Percentiles rank a stretch among this genome's conserved stretches.
Conservation (phyloP, 2,888 invertebrate genomes). For the Aleiodes alternator region DNA sequence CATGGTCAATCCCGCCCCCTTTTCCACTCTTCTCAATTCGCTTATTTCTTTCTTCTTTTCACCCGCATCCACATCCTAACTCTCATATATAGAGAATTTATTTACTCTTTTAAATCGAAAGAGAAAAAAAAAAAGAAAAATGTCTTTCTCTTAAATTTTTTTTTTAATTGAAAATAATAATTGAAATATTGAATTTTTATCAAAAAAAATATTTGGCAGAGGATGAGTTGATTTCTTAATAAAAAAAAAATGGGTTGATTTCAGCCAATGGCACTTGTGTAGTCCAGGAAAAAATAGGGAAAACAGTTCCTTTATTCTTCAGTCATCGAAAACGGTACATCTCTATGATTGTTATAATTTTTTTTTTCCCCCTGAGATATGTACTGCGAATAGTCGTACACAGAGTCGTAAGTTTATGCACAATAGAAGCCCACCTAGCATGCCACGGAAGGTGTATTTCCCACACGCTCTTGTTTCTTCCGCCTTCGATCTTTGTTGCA, state of each 20-base stretch:
- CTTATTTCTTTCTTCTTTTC: slow-evolving; percentile 34
- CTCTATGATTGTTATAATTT: slow-evolving; percentile 19
- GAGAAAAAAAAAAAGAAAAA: background rate
- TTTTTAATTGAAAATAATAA: background rate
- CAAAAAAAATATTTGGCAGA: background rate
- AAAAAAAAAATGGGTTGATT: no score
- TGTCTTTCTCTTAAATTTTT: background rate
- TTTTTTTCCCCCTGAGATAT: slow-evolving; percentile 8
- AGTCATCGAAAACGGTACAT: slow-evolving; percentile 10
- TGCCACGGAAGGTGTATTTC: slow-evolving; percentile 47
- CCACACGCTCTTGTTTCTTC: slow-evolving; percentile 49
- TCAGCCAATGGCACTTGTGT: no score
- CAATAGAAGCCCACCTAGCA: slow-evolving; percentile 50
- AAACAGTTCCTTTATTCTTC: background rate
- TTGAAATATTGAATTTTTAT: background rate
- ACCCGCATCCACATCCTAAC: slow-evolving; percentile 53
- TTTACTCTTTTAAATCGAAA: background rate
- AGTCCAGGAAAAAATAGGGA: no score
- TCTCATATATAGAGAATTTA: background rate
- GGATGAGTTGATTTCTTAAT: no score
- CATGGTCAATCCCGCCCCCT: slow-evolving; percentile 60
- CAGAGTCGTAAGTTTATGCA: slow-evolving; percentile 23
- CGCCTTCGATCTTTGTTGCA: slow-evolving; percentile 48
- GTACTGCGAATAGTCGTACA: slow-evolving; percentile 12
- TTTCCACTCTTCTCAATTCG: slow-evolving; percentile 43